Evolutionary conservation across 2,797 vertebrate species (phyloP), one percentile per base, ranked within the genome.

Genomic region (Hipposideros larvatus): DNA sequence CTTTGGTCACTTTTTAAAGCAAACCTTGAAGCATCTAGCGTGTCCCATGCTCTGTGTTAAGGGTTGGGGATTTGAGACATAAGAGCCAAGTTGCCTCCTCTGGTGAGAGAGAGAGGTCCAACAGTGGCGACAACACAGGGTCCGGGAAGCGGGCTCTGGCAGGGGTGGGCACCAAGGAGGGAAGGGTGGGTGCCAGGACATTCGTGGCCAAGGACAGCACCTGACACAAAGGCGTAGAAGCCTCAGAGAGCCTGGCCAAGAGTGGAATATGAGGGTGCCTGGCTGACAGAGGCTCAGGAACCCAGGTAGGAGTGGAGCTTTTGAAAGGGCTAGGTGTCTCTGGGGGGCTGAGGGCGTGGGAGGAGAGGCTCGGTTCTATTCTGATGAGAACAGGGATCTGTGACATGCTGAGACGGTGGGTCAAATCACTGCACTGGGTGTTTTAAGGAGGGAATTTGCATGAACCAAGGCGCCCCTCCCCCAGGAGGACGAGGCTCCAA

Each of bases 51-150:
- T 31, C 90, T 63, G 11, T 5, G 11, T 34, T n/a, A 53, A 59
- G 11, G n/a, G 46, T 31, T 51, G 43, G 21, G 70, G 28, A 24
- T 51, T 48, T 14, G 65, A 48, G 43, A 31, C 7, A 3, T 43
- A 1, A n/a, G 18, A 65, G 51, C 28, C 21, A 31, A 13, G 26
- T 34, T 18, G 31, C 24, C 16, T 41, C 37, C 65, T 73, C 31
- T 51, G 21, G 28, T 15, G n/a, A 19, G 66, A 46, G 18, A 48
- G 4, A 18, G 15, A 51, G 16, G 34, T 34, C 24, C 15, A 48
- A n/a, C 21, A 3, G 51, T 19, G 0, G 0, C 0, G 3, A 34
- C 16, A 48, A 34, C 0, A 0, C 6, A 7, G 15, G 46, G 26
- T 59, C 26, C 79, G 19, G 1, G 21, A 22, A 10, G 21, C 19